Evolutionary conservation across 2,888 invertebrate genomes (phyloP), one percentile per base, ranked within the genome.

Genomic region (Dryocosmus kuriphilus): DNA sequence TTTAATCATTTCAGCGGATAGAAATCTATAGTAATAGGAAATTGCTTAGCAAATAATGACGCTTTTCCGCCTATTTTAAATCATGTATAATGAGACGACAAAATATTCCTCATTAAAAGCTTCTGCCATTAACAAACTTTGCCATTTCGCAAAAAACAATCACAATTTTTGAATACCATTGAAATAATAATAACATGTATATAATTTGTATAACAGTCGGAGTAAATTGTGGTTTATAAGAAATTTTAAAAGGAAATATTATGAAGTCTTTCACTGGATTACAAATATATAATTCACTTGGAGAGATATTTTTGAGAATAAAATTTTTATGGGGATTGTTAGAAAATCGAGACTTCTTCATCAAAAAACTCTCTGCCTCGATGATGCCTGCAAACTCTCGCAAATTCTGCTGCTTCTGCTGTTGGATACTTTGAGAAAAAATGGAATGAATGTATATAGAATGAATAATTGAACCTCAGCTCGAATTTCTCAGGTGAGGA

Each of bases 401-500:
- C 30, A 51, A 71, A 51, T 71, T 30, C 74, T 74, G 38, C 60
- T 74, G 74, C 74, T 74, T 74, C 35, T 74, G 74, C 57, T 74
- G 24, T 24, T 74, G 38, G 74, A 41, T 60, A 61, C 41, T 74
- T 41, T 38, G 30, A 51, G 51, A 51, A 19, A 65, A 24, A 67
- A 16, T 63, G 4, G 11, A 22, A 41, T 65, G 65, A 22, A 41
- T 65, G 27, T 27, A 11, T 11, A 35, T 35, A 30, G 30, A 51
- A 27, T 32, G 30, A 27, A 32, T 41, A 55, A 74, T 61, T 77
- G 57, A 78, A 61, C 61, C 16, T 65, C 46, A 67, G 62, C 77
- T 78, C 74, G 63, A 79, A 63, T 84, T 55, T 85, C 83, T 79
- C 85, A 90, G 90, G 88, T 90, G 81, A 81, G 81, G 80, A 79